Conservation (phyloP, 2,797 vertebrate species). For the Clarias platycephalus region DNA sequence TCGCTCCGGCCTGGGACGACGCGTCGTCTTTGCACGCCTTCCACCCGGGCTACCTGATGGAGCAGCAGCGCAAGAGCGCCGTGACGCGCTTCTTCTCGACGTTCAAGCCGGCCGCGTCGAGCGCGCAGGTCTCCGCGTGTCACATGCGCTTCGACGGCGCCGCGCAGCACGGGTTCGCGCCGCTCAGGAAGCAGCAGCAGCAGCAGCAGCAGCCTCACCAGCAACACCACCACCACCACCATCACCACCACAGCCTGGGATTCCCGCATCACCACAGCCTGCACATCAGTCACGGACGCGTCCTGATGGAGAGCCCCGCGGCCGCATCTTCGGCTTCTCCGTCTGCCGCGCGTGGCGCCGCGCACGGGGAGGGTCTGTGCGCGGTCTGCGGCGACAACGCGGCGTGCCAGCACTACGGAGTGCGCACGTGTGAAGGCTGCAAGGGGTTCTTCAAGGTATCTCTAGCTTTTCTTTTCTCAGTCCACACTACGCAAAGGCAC, state of each 20-base stretch:
- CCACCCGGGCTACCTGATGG: conserved; percentile 87
- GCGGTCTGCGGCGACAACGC: conserved; percentile 97
- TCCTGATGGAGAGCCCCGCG: conserved; percentile 84
- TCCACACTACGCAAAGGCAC: too few relatives aligned
- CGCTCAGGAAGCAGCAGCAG: conserved; percentile 78
- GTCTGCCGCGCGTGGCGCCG: conserved; percentile 69
- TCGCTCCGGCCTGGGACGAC: conserved; percentile 88
- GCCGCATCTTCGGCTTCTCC: conserved; percentile 62
- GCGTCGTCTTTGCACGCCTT: conserved; percentile 86
- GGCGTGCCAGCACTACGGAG: conserved; percentile 94
- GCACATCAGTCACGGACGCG: conserved; percentile 83
- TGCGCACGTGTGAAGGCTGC: conserved; percentile 93
- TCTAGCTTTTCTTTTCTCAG: too few relatives aligned
- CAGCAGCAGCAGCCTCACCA: conserved; percentile 6
- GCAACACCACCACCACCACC: not conserved
- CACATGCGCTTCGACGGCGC: conserved; percentile 90
- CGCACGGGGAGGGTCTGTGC: conserved; percentile 88
- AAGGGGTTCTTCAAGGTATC: conserved; percentile 94
- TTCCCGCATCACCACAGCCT: conserved; percentile 81
- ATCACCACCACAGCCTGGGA: conserved; percentile 67
- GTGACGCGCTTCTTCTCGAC: conserved; percentile 88
- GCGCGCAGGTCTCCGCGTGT: conserved; percentile 82
- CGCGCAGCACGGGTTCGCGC: conserved; percentile 78
- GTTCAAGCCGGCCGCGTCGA: conserved; percentile 88
- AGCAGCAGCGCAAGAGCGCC: conserved; percentile 82